These are phyloP conservation scores for Molorchus minor DNA, from an alignment of 2,888 invertebrate genomes.

Conservation along the genomic window DNA sequence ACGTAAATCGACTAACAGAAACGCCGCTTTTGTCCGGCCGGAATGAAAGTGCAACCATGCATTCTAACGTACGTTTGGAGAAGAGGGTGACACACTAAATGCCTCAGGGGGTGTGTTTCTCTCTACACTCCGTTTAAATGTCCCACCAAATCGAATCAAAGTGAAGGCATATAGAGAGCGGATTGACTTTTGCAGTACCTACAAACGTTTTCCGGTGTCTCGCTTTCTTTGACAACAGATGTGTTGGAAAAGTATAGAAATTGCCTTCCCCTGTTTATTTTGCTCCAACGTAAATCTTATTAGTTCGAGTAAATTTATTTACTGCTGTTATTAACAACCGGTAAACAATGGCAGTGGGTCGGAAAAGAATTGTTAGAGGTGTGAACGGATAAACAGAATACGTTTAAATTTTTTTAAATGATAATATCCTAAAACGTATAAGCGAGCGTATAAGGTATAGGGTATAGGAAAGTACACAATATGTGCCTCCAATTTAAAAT, in stretches of 20 bases:
- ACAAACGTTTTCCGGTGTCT: constrained; percentile 8
- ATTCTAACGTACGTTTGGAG: constrained; percentile 23
- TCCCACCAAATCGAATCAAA: constrained; percentile 30
- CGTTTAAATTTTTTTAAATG: no score
- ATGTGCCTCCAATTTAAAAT: no score
- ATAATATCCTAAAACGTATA: no score
- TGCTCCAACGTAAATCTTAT: neutral
- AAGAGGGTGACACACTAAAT: constrained; percentile 1
- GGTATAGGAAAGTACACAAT: no score
- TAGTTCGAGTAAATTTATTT: constrained; percentile 2
- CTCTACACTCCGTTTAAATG: constrained; percentile 26
- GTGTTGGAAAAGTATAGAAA: no score
- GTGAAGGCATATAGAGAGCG: constrained; percentile 17
- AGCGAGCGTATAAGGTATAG: no score
- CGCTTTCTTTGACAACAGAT: constrained; percentile 2
- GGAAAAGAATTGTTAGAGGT: no score
- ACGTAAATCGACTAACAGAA: constrained; percentile 2
- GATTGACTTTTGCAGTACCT: constrained; percentile 25
- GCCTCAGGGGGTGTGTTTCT: constrained; percentile 26
- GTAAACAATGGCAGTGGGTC: no score
- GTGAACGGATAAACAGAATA: no score
- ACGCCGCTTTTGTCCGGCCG: constrained; percentile 27
- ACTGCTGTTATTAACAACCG: no score
- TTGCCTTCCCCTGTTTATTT: constrained; percentile 7
- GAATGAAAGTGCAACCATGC: constrained; percentile 41